phyloP scores from a whole-genome alignment of 2,113 vertebrate species.

The Cichladusa arquata region DNA sequence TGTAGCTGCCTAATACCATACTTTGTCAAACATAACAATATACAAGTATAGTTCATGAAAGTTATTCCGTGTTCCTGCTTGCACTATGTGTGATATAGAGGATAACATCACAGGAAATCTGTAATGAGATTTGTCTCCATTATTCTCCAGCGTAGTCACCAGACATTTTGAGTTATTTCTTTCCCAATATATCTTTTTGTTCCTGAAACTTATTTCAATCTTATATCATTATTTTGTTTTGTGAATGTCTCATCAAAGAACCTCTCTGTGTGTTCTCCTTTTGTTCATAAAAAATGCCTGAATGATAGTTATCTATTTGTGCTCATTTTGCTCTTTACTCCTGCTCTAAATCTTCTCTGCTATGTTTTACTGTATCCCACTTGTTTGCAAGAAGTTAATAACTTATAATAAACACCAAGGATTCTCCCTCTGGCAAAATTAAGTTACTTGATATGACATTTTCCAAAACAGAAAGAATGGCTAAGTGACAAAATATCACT shows the following conservation, averaged over 20 bases:
- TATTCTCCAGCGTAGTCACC: background rate
- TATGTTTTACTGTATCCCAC: background rate
- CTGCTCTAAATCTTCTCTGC: background rate
- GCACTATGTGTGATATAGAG: background rate
- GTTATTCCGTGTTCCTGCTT: conserved; percentile 3
- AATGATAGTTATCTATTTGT: background rate
- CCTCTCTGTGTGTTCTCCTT: background rate
- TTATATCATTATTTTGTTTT: conserved; percentile 3
- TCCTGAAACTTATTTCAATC: conserved; percentile 18
- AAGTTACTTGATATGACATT: background rate
- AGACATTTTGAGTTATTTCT: conserved; percentile 2
- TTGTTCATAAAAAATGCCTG: background rate
- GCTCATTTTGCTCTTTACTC: background rate
- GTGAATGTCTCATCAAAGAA: conserved; percentile 11
- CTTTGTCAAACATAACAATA: conserved; percentile 11
- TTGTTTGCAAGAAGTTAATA: background rate
- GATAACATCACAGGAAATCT: conserved; percentile 12
- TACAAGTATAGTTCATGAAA: background rate
- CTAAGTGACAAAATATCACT: background rate
- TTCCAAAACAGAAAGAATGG: background rate
- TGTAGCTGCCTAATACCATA: background rate
- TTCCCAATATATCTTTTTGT: background rate
- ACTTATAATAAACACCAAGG: background rate
- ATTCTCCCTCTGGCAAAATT: background rate
- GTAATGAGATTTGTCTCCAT: conserved; percentile 47